Percentiles rank a stretch among this genome's conserved stretches.
Conservation (phyloP, 2,888 invertebrate genomes). For the Suillia variegata region DNA sequence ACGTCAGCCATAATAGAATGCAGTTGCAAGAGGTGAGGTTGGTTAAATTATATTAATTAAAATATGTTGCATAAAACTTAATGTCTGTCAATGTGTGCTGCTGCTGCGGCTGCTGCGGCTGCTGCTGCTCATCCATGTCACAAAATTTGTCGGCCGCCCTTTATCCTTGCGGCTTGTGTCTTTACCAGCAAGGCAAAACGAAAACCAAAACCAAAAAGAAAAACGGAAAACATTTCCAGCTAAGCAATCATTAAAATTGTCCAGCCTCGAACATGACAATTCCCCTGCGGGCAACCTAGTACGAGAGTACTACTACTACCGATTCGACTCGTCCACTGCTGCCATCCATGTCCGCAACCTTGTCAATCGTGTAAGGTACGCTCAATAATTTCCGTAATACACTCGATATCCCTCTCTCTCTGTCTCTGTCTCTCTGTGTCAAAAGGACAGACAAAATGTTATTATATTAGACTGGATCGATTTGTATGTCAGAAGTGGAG, state of each 20-base stretch:
- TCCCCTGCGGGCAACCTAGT: conserved; percentile 31
- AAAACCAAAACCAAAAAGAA: no score
- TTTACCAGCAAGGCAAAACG: no score
- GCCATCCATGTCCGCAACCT: conserved; percentile 7
- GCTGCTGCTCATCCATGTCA: background rate
- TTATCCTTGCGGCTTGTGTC: no score
- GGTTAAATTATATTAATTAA: conserved; percentile 1
- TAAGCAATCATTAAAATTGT: background rate
- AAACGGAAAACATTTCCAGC: background rate
- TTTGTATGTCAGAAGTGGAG: no score
- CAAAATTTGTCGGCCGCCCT: background rate
- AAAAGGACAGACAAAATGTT: no score
- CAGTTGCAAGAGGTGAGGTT: no score
- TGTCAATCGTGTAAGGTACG: conserved; percentile 3
- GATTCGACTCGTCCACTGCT: no score
- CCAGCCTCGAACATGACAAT: background rate
- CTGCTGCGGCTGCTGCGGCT: background rate
- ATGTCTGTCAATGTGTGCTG: background rate
- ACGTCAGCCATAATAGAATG: no score
- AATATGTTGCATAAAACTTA: background rate
- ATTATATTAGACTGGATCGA: no score
- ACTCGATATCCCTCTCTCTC: no score
- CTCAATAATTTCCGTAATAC: background rate
- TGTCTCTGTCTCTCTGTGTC: no score
- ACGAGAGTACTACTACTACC: no score